Conservation (phyloP, 2,113 vertebrate species). For the Lagenorhynchus albirostris region DNA sequence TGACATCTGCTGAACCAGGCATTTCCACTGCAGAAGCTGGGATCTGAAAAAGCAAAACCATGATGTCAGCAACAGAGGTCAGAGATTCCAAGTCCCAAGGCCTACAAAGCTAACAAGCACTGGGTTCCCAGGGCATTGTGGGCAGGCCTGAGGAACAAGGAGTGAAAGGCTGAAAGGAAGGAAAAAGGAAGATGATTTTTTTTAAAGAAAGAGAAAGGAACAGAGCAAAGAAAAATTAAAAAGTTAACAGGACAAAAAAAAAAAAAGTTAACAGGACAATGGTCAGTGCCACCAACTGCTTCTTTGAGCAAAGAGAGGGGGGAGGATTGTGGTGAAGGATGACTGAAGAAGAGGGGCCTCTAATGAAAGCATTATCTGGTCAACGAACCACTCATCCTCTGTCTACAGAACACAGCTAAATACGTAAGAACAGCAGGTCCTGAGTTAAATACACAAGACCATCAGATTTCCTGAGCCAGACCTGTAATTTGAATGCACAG, state of each 20-base stretch:
- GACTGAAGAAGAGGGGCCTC: too few species aligned
- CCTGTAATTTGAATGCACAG: neutral
- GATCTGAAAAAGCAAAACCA: conserved; percentile 82
- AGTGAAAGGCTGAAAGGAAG: neutral
- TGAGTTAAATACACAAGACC: neutral
- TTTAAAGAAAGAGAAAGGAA: neutral
- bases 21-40: conserved; percentile 96
- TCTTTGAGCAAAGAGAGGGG: neutral
- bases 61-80: neutral
- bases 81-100: neutral
- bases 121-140: neutral
- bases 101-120: neutral
- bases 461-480: neutral
- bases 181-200: neutral
- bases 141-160: neutral
- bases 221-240: neutral
- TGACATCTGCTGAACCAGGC: conserved; percentile 93
- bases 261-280: neutral
- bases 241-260: neutral
- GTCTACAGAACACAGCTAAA: neutral
- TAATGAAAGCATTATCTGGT: neutral
- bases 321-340: fast-evolving
- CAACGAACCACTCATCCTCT: neutral
- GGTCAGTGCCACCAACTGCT: neutral
- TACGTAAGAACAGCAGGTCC: neutral